Percentiles rank a stretch among this genome's conserved stretches.
These are phyloP conservation scores for Aspidiotus rigidus DNA, from an alignment of 2,888 invertebrate genomes.

Conservation along the genomic window DNA sequence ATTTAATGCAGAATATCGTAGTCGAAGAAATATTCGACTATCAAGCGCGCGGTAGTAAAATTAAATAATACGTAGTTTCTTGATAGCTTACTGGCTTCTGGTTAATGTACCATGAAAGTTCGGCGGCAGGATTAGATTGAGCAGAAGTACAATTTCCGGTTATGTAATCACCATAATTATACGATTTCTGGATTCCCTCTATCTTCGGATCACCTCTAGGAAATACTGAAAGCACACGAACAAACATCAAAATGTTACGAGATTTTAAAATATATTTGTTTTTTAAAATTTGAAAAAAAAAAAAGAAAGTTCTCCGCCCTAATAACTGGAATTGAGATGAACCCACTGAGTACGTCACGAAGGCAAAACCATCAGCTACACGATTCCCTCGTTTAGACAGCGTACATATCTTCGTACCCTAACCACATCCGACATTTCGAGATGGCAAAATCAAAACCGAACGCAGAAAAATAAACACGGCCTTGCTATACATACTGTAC, in stretches of 20 bases:
- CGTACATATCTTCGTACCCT: too few relatives aligned
- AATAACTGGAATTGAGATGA: too few relatives aligned
- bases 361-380: too few relatives aligned
- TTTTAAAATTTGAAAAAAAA: constrained; percentile 1
- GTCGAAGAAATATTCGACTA: too few relatives aligned
- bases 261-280: background rate
- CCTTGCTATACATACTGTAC: too few relatives aligned
- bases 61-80: background rate
- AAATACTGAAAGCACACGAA: constrained; percentile 32
- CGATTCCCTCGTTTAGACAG: too few relatives aligned
- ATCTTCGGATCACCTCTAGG: constrained; percentile 33
- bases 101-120: constrained; percentile 36
- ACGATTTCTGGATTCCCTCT: constrained; percentile 34
- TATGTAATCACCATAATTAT: constrained; percentile 34
- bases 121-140: constrained; percentile 35
- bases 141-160: constrained; percentile 36
- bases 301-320: background rate
- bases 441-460: too few relatives aligned
- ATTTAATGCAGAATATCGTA: too few relatives aligned
- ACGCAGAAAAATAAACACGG: too few relatives aligned
- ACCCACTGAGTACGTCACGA: too few relatives aligned
- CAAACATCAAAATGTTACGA: background rate
- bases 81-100: background rate
- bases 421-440: too few relatives aligned
- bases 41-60: background rate